Base-by-base conservation (phyloP, 2,113 vertebrate genomes). In the Emydura subglobosa region DNA sequence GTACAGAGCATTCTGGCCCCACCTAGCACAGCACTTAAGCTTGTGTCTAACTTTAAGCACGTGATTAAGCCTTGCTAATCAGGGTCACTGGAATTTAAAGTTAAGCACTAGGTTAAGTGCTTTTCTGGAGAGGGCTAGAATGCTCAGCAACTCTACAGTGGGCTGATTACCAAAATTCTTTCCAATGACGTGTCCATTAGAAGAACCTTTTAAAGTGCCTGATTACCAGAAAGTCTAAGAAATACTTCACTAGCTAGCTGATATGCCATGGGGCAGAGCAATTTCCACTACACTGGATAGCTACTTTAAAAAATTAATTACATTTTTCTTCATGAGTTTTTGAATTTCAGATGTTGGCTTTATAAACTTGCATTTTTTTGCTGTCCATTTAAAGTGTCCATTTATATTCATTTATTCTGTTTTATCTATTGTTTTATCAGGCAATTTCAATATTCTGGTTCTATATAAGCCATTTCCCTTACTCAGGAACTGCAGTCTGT, bases 341-440 rank as follows among this genome's bases (percentile, higher is more conserved):
- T 93, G 29, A 87, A 50, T n/a, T 86, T 79, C 83, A 74, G 74
- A 93, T 82, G 53, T 42, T 47, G n/a, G 53, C 87, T 97, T 97
- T 91, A 82, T 92, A 97, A 96, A 91, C 17, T 29, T 89, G 59
- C 6, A 34, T 92, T 94, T 5, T 44, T 86, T 86, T 39, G 1
- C 31, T 86, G 55, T 31, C 61, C 53, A 89, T 97, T 93, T 94
- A 93, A 94, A 95, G 34, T 51, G 81, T 94, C 31, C 68, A 82
- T 95, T 97, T 95, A 89, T 94, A 90, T 95, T 89, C 13, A 97
- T 83, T 95, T 92, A 90, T 92, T 92, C 85, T 87, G 12, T 51
- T 93, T 91, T 89, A 88, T 94, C 86, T 96, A 96, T 97, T 98
- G 91, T 97, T 98, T 97, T 96, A 96, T 94, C 94, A 85, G 95